These are phyloP conservation scores for Paralichthys olivaceus DNA, from an alignment of 2,113 vertebrate genomes.

Conservation along the genomic window DNA sequence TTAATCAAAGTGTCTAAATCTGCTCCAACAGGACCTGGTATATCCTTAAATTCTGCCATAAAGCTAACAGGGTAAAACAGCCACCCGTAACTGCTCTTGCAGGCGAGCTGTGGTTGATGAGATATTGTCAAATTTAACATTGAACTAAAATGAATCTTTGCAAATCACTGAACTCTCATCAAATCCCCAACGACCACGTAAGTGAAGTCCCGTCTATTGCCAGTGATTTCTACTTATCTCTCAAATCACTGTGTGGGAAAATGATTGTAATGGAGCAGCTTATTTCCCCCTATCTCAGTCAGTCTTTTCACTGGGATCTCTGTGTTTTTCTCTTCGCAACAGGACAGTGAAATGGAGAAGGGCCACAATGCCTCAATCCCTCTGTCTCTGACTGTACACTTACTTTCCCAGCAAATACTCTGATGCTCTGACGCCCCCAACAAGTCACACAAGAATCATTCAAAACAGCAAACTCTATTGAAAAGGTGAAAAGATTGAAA, in stretches of 20 bases:
- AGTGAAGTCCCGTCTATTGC: not conserved
- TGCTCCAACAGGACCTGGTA: not conserved
- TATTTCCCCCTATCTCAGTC: not conserved
- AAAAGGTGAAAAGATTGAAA: not conserved
- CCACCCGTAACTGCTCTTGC: not conserved
- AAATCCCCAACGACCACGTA: not conserved
- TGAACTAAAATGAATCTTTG: not conserved
- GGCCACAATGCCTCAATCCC: not conserved
- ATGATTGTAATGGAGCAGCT: constrained; percentile 15
- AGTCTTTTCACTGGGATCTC: not conserved
- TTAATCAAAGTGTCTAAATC: not conserved
- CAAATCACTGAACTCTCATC: not conserved
- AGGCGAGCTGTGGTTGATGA: not conserved
- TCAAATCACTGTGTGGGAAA: constrained; percentile 15
- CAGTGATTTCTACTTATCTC: constrained; percentile 20
- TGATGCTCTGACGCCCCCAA: not conserved
- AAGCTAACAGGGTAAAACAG: not conserved
- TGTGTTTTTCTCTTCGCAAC: constrained; percentile 13
- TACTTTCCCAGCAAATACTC: not conserved
- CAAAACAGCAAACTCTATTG: not conserved
- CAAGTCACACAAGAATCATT: not conserved
- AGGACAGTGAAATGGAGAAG: not conserved
- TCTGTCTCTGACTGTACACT: not conserved
- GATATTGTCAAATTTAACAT: not conserved
- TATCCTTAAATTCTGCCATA: not conserved